Evolutionary conservation across 2,888 invertebrate species (phyloP), one percentile per base, ranked within the genome.

Genomic region (Andrena marginata): DNA sequence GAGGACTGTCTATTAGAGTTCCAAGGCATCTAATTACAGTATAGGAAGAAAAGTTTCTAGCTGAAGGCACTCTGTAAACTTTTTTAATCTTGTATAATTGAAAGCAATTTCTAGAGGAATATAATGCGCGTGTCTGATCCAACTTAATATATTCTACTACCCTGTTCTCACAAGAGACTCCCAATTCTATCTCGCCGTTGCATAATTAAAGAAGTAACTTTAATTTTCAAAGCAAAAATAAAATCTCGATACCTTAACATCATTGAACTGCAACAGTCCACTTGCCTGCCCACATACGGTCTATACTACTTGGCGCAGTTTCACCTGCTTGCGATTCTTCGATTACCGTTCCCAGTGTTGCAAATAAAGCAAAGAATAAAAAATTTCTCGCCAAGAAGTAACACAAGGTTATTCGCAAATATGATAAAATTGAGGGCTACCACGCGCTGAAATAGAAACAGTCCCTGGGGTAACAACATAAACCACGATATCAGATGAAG

Each of bases 371-470:
- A 56, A 20, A 3, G 20, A 56, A 13, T 26, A 26, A 10, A 56
- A 8, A 20, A 2, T n/a, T 56, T 56, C 56, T 4, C 23, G 23
- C 23, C 20, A 26, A 10, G 56, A 10, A 56, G 23, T 23, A 26
- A 56, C 23, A 56, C 56, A 23, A 56, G 56, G 56, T 70, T 59
- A 48, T 26, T 29, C n/a, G n/a, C 42, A n/a, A 60, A 35, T 23
- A 60, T 23, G n/a, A 29, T 35, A 59, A 59, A 59, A 70, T 59
- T 42, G 70, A 48, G 48, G 16, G 13, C 4, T 42, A 20, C 64
- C 64, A n/a, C 16, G 35, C n/a, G 16, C 6, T 16, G 69, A 69
- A 56, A 35, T 56, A 54, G 69, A 42, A 70, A 70, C 42, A 42
- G 29, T 8, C 8, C 35, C n/a, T n/a, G 5, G 16, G 20, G 70